Evolutionary conservation across 2,888 invertebrate species (phyloP), one percentile per base, ranked within the genome.

Genomic region (Copidosoma aretas): DNA sequence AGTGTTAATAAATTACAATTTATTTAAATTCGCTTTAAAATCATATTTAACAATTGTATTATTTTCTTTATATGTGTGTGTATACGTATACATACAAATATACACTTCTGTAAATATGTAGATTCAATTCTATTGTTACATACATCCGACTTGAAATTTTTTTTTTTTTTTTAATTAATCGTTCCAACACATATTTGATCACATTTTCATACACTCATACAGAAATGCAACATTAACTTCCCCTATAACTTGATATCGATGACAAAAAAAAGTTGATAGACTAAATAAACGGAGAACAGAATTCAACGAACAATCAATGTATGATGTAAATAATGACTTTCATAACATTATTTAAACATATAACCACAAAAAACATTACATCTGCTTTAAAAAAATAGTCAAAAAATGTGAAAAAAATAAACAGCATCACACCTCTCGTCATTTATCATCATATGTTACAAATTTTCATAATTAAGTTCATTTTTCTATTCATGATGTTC

Each of bases 1-100:
- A 61, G 53, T 57, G 66, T 65, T 76, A 75, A 76, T 82, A 83
- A 83, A 82, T 83, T 82, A 81, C 77, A 78, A 78, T 83, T 81
- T 81, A 81, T 80, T 81, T 77, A 73, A 74, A 73, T 77, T 74
- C 66, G 64, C 76, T 32, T 80, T 78, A 77, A 79, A 82, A 80
- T 75, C 74, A 80, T 80, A 77, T 78, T 71, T 77, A 81, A 82
- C 81, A 82, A 80, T 80, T 78, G 74, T 73, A 77, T 78, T 76
- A 74, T 68, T 67, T 72, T 32, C 32, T 71, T 68, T 22, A 46
- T 59, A 46, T 60, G 61, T 64, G 54, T 64, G 64, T 66, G 54
- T 61, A 59, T 10, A 54, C 70, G 73, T 60, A 68, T 69, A 67
- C 67, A 70, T 32, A 32, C 32, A 32, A 5, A 32, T 32, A 32